Conservation (phyloP, 2,113 vertebrate species). For the Phaetusa simplex region DNA sequence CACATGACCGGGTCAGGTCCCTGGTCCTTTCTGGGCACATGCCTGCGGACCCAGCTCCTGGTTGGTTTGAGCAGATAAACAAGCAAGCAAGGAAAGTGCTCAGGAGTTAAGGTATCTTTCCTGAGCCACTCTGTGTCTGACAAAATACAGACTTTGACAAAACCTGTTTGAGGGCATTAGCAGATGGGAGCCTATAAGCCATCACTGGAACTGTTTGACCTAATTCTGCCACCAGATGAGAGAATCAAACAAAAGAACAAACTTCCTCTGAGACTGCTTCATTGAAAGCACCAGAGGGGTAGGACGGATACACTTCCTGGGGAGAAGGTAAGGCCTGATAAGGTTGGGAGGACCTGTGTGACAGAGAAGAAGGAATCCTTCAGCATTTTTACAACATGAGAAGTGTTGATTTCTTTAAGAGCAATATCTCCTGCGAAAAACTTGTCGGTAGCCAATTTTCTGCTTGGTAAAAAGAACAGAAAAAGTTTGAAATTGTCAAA, state of each 20-base stretch:
- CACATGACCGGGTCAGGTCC: background rate
- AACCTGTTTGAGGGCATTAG: background rate
- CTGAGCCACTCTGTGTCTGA: background rate
- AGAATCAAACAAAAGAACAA: background rate
- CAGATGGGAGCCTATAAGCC: background rate
- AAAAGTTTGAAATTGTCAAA: slow-evolving; percentile 18
- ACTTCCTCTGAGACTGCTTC: background rate
- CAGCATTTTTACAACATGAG: background rate
- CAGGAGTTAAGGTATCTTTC: background rate
- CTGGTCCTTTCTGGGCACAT: background rate
- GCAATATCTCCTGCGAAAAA: background rate
- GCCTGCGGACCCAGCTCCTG: background rate
- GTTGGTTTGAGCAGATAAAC: background rate
- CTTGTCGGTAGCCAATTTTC: slow-evolving; percentile 4
- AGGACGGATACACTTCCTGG: accelerated
- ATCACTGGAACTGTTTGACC: background rate
- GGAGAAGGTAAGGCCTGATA: background rate
- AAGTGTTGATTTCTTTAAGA: background rate
- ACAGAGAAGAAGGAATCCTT: background rate
- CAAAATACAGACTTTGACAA: background rate
- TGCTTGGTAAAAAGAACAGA: background rate
- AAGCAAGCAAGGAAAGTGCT: background rate
- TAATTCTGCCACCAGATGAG: background rate
- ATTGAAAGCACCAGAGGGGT: background rate
- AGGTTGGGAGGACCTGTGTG: accelerated